Evolutionary conservation across 2,888 invertebrate species (phyloP), one percentile per base, ranked within the genome.

Genomic region (Hydrotaea diabolus): DNA sequence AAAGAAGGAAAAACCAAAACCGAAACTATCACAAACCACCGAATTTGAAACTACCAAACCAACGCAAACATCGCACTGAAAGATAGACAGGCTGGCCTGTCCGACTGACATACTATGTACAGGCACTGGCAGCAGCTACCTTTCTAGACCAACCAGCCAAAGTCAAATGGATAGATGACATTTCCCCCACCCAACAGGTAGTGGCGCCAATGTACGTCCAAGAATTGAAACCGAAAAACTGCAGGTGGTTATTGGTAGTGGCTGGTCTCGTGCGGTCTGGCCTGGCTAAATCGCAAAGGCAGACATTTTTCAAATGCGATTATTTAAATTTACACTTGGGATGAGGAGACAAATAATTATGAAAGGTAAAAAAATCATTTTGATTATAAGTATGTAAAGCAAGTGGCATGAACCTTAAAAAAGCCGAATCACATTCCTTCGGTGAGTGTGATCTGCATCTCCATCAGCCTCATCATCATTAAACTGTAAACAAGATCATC

Each of bases 251-350:
- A 66, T 43, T 74, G 69, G 1, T 62, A n/a, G 31, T n/a, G 26
- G 62, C 23, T 15, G 15, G 26, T 5, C 59, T n/a, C n/a, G n/a
- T n/a, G n/a, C 19, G 21, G 9, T n/a, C 15, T 31, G 31, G 31
- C 31, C 31, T 31, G 31, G 7, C 23, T 2, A 13, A 26, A 23
- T 23, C 59, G 9, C 57, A 21, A 13, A 7, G 31, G 31, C 7
- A 59, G 31, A 62, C 31, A 66, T 66, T 66, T 39, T 66, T 13
- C 53, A 62, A 85, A 71, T 82, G 77, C 77, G 76, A 85, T 82
- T 82, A 82, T 85, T 85, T 77, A 82, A 85, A 85, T 85, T 82
- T 85, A 85, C 84, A 85, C 82, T 85, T 82, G 74, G 74, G 13
- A 15, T 59, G 23, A 23, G 26, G 5, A 13, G 26, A 23, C 46